Evolutionary conservation across 1,140 invertebrate genomes (phyloP).

Genomic region (Bicyclus anynana): DNA sequence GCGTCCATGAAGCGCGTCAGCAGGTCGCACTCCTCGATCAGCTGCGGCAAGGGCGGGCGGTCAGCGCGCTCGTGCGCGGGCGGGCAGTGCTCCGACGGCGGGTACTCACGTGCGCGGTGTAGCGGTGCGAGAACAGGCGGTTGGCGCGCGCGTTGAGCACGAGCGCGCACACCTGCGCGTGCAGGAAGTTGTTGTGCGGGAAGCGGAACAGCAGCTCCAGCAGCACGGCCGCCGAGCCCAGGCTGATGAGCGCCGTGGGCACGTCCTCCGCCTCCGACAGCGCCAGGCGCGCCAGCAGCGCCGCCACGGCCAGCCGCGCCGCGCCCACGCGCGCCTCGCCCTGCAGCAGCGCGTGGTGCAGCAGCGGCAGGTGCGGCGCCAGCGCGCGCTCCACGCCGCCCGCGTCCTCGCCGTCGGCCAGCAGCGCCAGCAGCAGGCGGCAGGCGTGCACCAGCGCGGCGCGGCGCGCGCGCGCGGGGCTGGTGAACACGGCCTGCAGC

Average conservation of each 20-base stretch:
- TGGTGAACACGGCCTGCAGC: constrained; percentile 58
- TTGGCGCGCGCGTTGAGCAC: constrained; percentile 81
- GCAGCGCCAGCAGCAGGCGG: constrained; percentile 47
- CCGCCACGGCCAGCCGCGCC: constrained; percentile 85
- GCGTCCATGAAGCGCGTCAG: constrained; percentile 74
- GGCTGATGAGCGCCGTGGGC: constrained; percentile 59
- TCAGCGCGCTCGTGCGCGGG: too few relatives aligned
- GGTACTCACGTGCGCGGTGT: constrained; percentile 52
- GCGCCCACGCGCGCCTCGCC: constrained; percentile 26
- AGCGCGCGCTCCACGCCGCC: constrained; percentile 47
- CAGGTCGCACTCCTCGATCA: constrained; percentile 75
- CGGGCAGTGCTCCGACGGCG: too few relatives aligned
- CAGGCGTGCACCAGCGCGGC: constrained; percentile 50
- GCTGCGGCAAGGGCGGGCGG: constrained; percentile 46
- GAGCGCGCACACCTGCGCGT: constrained; percentile 88
- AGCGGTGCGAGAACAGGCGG: constrained; percentile 36
- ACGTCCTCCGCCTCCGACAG: constrained; percentile 81
- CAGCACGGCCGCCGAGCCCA: constrained; percentile 73
- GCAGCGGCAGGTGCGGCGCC: constrained; percentile 59
- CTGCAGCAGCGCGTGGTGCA: constrained; percentile 56
- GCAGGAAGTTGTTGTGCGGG: constrained; percentile 93
- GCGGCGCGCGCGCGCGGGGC: constrained; percentile 31
- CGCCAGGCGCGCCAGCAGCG: constrained; percentile 84
- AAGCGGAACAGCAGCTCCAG: constrained; percentile 91
- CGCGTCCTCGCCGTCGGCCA: constrained; percentile 16